Percentiles rank a stretch among this genome's conserved stretches.
Evolutionary conservation across 2,797 vertebrate genomes (phyloP).

Genomic region (Thalassophryne amazonica): DNA sequence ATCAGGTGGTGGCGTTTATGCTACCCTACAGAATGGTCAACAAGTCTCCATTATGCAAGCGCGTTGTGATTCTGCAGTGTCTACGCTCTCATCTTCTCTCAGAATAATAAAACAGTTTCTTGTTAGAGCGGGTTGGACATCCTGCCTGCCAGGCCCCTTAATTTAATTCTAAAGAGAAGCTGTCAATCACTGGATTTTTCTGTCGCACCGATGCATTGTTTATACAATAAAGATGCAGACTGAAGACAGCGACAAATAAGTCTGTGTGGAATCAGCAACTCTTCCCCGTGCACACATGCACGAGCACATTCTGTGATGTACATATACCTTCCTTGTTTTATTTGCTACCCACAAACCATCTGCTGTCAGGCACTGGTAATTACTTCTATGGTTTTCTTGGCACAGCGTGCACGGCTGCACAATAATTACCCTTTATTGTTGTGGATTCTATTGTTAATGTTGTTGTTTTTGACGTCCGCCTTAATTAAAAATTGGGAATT

Average conservation of each 20-base stretch:
- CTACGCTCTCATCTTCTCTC: slow-evolving; percentile 6
- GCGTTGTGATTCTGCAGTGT: not conserved
- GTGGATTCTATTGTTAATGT: slow-evolving; percentile 66
- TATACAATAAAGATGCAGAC: slow-evolving; percentile 23
- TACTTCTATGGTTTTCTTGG: slow-evolving; percentile 74
- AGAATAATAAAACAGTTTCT: slow-evolving; percentile 10
- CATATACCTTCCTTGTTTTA: slow-evolving; percentile 43
- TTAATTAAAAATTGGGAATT: slow-evolving; percentile 66
- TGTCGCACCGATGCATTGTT: slow-evolving; percentile 39
- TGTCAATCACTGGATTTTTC: slow-evolving; percentile 39
- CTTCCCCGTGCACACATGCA: slow-evolving; percentile 4
- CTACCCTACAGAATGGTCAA: not conserved
- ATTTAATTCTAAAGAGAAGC: slow-evolving; percentile 30
- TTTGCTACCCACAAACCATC: slow-evolving; percentile 52
- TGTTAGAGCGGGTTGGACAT: slow-evolving; percentile 11
- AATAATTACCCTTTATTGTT: slow-evolving; percentile 69
- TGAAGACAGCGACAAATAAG: slow-evolving; percentile 21
- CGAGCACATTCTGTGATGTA: slow-evolving; percentile 26
- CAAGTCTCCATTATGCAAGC: not conserved
- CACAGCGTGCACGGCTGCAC: slow-evolving; percentile 53
- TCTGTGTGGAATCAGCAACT: slow-evolving; percentile 21
- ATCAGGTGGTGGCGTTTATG: not conserved
- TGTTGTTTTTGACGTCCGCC: slow-evolving; percentile 59
- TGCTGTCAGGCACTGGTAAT: slow-evolving; percentile 75
- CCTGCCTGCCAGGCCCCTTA: slow-evolving; percentile 9